Conservation (phyloP, 1,140 invertebrate species). For the Drosophila suzukii region DNA sequence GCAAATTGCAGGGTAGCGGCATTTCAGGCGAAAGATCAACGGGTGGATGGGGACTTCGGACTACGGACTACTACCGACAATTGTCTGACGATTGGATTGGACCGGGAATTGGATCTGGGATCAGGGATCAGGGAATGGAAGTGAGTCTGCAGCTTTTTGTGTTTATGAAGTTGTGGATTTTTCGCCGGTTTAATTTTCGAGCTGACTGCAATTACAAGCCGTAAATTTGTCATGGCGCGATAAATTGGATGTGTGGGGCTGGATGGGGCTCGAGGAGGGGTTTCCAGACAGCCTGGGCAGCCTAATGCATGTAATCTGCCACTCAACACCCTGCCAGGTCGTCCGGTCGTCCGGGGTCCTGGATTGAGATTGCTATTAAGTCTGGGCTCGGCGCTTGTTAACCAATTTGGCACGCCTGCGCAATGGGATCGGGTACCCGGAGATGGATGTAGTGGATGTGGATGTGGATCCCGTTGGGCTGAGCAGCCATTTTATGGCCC, state of each 20-base stretch:
- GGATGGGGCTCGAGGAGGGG: not conserved
- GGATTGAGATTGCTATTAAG: conserved; percentile 7
- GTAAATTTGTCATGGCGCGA: conserved; percentile 82
- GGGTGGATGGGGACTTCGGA: not conserved
- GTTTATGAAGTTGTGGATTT: conserved; percentile 80
- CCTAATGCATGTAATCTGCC: conserved; percentile 82
- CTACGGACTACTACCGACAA: conserved; percentile 2
- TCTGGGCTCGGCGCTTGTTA: conserved; percentile 41
- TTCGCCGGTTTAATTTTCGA: conserved; percentile 69
- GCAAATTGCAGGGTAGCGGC: conserved; percentile 74
- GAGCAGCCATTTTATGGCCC: conserved; percentile 32
- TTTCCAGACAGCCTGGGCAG: conserved; percentile 48
- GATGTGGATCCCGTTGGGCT: conserved; percentile 1
- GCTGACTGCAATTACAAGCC: conserved; percentile 81
- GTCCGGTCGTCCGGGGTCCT: conserved; percentile 13
- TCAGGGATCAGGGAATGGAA: not conserved
- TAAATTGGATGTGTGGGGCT: conserved; percentile 58
- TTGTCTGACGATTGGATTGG: conserved; percentile 32
- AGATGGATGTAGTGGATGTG: not conserved
- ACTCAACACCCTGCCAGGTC: conserved; percentile 78
- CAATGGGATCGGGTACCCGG: conserved; percentile 16
- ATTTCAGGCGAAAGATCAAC: conserved; percentile 49
- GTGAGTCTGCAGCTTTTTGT: conserved; percentile 37
- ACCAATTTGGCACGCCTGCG: conserved; percentile 63
- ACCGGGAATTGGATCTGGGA: conserved; percentile 9